Conservation (phyloP, 2,797 vertebrate genomes). For the Heteromormyrus szaboi region DNA sequence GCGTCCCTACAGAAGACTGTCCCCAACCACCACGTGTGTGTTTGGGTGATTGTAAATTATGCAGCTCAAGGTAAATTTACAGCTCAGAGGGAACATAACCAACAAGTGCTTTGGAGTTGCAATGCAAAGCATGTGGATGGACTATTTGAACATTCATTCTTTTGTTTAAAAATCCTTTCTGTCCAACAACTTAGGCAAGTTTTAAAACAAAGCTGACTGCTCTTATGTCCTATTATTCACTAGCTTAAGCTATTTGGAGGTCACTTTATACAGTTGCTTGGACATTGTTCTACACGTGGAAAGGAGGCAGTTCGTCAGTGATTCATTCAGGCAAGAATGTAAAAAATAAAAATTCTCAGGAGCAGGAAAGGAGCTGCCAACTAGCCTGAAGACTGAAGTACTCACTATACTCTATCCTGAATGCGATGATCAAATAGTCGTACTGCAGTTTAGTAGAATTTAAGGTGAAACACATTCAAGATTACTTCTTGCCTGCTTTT, state of each 20-base stretch:
- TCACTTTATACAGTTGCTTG: not conserved
- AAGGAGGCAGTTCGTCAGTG: not conserved
- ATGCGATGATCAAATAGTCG: not conserved
- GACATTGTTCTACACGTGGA: not conserved
- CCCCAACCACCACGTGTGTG: not conserved
- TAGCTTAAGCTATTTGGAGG: not conserved
- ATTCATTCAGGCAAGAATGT: not conserved
- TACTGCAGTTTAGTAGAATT: not conserved
- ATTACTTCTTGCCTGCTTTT: not conserved
- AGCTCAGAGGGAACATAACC: not conserved
- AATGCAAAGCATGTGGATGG: not conserved
- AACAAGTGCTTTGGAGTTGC: not conserved
- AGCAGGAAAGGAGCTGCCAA: not conserved
- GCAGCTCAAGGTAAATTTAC: not conserved
- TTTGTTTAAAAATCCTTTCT: not conserved
- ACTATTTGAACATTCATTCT: not conserved
- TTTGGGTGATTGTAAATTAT: not conserved
- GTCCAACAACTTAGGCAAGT: not conserved
- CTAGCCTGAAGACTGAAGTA: not conserved
- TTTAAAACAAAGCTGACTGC: not conserved
- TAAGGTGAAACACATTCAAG: not conserved
- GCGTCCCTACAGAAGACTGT: not conserved
- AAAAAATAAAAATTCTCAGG: not conserved
- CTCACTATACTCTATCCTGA: not conserved
- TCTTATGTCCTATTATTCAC: not conserved